Conservation (phyloP, 2,888 invertebrate species). For the Caenorhabditis panamensis region DNA sequence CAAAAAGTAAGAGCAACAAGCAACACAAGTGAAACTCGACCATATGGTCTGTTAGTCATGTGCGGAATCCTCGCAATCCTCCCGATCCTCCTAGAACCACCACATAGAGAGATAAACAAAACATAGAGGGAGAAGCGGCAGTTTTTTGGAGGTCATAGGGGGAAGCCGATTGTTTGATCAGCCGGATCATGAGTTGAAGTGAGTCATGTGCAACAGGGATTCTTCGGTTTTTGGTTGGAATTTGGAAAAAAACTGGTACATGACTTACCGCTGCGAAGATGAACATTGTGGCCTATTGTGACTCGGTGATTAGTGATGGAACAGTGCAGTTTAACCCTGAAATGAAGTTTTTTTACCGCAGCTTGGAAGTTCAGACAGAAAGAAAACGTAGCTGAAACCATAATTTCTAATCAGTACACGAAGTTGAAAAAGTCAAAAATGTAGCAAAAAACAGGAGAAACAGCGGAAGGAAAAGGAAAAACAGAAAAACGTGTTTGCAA, state of each 20-base stretch:
- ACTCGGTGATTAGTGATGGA: slow-evolving; percentile 11
- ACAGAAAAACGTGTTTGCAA: background rate
- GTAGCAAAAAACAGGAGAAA: background rate
- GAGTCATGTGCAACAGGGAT: slow-evolving; percentile 31
- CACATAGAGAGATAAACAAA: slow-evolving; percentile 37
- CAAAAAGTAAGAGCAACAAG: slow-evolving; percentile 6
- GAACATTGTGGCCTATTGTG: slow-evolving; percentile 32
- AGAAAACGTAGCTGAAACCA: too few species aligned
- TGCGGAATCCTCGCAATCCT: background rate
- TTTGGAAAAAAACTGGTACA: slow-evolving; percentile 15
- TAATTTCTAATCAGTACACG: too few species aligned
- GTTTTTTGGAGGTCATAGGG: slow-evolving; percentile 38
- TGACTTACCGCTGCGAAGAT: slow-evolving; percentile 51
- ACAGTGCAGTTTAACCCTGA: slow-evolving; percentile 33
- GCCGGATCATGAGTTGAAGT: slow-evolving; percentile 29
- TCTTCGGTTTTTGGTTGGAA: too few species aligned
- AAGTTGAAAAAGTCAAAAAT: too few species aligned
- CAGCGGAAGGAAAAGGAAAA: background rate
- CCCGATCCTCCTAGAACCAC: background rate
- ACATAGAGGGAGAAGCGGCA: slow-evolving; percentile 14
- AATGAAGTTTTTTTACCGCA: too few species aligned
- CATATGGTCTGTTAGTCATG: too few species aligned
- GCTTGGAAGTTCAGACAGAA: too few species aligned
- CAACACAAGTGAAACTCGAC: background rate
- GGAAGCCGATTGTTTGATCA: slow-evolving; percentile 52